Percentiles rank a stretch among this genome's conserved stretches.
These are phyloP conservation scores for Ectemnius cavifrons DNA, from an alignment of 2,888 invertebrate genomes.

Conservation along the genomic window DNA sequence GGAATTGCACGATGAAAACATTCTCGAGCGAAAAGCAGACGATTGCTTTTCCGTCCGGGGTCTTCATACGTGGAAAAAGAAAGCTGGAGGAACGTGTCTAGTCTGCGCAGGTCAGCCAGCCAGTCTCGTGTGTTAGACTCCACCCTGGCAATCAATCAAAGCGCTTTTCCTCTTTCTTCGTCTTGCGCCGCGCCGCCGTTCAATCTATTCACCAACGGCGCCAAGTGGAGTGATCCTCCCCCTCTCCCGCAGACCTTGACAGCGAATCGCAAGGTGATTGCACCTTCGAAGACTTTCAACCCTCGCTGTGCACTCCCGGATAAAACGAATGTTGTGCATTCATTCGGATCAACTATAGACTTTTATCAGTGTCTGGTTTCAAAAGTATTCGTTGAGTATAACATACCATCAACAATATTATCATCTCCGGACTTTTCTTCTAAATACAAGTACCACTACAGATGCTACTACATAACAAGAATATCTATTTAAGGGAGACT, in stretches of 20 bases:
- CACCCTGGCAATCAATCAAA: constrained; percentile 73
- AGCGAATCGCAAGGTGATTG: constrained; percentile 27
- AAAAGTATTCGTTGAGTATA: too few species aligned
- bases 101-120: constrained; percentile 65
- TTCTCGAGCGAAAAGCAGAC: constrained; percentile 22
- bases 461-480: too few species aligned
- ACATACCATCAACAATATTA: too few species aligned
- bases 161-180: constrained; percentile 25
- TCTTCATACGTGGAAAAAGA: constrained; percentile 36
- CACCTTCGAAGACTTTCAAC: too few species aligned
- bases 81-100: constrained; percentile 41
- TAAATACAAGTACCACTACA: too few species aligned
- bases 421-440: too few species aligned
- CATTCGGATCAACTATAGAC: too few species aligned
- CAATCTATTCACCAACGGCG: constrained; percentile 36
- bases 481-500: too few species aligned
- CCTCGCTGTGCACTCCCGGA: too few species aligned
- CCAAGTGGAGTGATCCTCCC: constrained; percentile 47
- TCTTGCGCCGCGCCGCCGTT: constrained; percentile 13
- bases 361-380: too few species aligned
- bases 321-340: too few species aligned
- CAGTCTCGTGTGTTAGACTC: constrained; percentile 69
- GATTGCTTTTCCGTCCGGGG: constrained; percentile 40
- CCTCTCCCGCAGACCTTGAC: constrained; percentile 56
- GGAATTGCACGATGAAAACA: constrained; percentile 1